phyloP scores from a whole-genome alignment of 2,113 vertebrate genomes.

The Forbesichthys papilliferus region DNA sequence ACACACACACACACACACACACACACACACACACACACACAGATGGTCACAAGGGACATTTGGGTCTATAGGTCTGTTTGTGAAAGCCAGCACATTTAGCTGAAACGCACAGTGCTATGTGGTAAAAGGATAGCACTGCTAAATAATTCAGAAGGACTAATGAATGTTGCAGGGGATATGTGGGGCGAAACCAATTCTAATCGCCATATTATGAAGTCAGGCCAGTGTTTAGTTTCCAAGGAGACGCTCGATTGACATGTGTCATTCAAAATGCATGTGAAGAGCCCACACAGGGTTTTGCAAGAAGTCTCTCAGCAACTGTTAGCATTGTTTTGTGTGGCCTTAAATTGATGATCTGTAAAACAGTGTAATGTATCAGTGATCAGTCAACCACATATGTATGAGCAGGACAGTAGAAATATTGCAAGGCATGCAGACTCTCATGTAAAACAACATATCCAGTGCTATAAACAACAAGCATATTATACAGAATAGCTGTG shows the following conservation, averaged over 20 bases:
- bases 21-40: not conserved
- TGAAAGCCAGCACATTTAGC: slow-evolving; percentile 77
- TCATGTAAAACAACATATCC: not conserved
- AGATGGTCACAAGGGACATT: slow-evolving; percentile 30
- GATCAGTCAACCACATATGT: slow-evolving; percentile 48
- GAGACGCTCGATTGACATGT: slow-evolving; percentile 80
- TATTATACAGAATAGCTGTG: not conserved
- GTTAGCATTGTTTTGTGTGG: slow-evolving; percentile 19
- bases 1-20: not conserved
- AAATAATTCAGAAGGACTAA: slow-evolving; percentile 89
- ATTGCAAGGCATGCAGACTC: slow-evolving; percentile 1
- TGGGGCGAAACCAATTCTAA: slow-evolving; percentile 84
- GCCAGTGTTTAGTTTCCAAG: slow-evolving; percentile 85
- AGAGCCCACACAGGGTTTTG: slow-evolving; percentile 44
- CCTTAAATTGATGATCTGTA: slow-evolving; percentile 34
- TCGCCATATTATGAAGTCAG: slow-evolving; percentile 84
- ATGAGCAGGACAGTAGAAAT: slow-evolving; percentile 42
- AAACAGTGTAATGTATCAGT: slow-evolving; percentile 36
- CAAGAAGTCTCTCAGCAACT: slow-evolving; percentile 41
- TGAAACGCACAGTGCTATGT: slow-evolving; percentile 71
- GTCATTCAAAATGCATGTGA: slow-evolving; percentile 80
- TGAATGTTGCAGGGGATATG: slow-evolving; percentile 88
- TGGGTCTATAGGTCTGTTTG: slow-evolving; percentile 67
- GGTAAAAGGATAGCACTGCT: slow-evolving; percentile 86
- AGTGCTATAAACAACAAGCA: not conserved